Evolutionary conservation across 1,140 invertebrate genomes (phyloP).

Genomic region (Sipha flava): DNA sequence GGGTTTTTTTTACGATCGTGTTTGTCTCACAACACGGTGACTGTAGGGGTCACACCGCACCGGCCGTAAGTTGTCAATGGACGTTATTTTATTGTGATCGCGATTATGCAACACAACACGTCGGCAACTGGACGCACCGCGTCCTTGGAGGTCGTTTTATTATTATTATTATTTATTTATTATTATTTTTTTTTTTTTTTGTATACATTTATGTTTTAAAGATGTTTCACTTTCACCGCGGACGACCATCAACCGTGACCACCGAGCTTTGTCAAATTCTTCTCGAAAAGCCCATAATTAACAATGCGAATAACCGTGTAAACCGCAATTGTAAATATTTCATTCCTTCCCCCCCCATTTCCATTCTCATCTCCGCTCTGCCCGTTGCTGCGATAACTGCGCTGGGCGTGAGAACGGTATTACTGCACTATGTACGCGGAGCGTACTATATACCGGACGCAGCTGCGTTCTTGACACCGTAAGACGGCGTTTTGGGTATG

Average conservation of each 20-base stretch:
- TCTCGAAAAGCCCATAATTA: background rate
- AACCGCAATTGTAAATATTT: background rate
- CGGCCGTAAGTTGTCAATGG: background rate
- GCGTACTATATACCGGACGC: too few relatives aligned
- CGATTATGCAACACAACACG: background rate
- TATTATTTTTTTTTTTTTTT: background rate
- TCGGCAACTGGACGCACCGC: background rate
- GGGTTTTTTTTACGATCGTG: constrained; percentile 2
- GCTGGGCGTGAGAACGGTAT: background rate
- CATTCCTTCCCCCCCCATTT: too few relatives aligned
- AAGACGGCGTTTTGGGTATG: constrained; percentile 24
- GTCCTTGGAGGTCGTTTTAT: constrained; percentile 26
- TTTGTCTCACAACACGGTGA: constrained; percentile 1
- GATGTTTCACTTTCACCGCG: constrained; percentile 3
- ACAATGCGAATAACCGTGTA: background rate
- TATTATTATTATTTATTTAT: background rate
- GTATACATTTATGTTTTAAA: background rate
- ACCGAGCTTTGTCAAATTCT: background rate
- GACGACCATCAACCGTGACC: background rate
- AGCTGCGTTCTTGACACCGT: too few relatives aligned
- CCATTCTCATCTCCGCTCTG: too few relatives aligned
- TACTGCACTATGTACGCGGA: background rate
- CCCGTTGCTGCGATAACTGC: too few relatives aligned
- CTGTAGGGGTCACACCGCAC: background rate
- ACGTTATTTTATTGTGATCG: constrained; percentile 27